These are phyloP conservation scores for Medauroidea extradentata DNA, from an alignment of 1,140 invertebrate genomes.

Conservation along the genomic window DNA sequence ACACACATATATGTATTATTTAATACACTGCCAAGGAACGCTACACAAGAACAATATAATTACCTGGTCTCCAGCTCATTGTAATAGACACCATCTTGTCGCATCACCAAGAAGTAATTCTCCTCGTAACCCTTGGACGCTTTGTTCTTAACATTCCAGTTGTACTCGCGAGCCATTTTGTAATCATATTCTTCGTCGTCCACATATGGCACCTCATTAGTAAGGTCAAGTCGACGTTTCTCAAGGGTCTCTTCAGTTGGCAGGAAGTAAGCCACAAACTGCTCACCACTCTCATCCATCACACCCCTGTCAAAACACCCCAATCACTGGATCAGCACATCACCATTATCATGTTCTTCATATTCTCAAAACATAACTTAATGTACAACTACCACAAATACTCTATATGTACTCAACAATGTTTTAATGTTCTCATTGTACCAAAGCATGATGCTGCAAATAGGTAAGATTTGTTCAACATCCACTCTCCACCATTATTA, in stretches of 20 bases:
- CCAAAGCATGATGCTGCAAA: too few species aligned
- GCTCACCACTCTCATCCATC: slow-evolving; percentile 97
- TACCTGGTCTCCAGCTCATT: slow-evolving; percentile 93
- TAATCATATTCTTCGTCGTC: slow-evolving; percentile 93
- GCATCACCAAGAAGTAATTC: slow-evolving; percentile 95
- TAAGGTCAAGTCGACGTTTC: slow-evolving; percentile 79
- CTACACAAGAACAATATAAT: not conserved
- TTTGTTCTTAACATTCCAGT: slow-evolving; percentile 99
- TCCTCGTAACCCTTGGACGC: slow-evolving; percentile 96
- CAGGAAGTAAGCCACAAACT: slow-evolving; percentile 98
- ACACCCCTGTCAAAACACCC: slow-evolving; percentile 68
- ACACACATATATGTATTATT: too few species aligned
- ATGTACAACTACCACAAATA: slow-evolving; percentile 16
- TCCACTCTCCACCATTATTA: too few species aligned
- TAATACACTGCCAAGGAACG: too few species aligned
- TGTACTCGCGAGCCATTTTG: slow-evolving; percentile 92
- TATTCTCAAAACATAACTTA: too few species aligned
- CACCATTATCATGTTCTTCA: too few species aligned
- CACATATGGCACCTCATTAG: slow-evolving; percentile 73
- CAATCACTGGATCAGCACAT: too few species aligned
- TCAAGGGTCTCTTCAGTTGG: slow-evolving; percentile 88
- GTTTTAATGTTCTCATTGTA: too few species aligned
- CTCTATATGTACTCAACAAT: too few species aligned
- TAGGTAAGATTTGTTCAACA: too few species aligned
- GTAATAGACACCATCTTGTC: slow-evolving; percentile 90